A percentile compares a stretch with the other conserved stretches of the same genome.
phyloP scores from a whole-genome alignment of 2,888 invertebrate genomes.

The Mythimna ferrago region DNA sequence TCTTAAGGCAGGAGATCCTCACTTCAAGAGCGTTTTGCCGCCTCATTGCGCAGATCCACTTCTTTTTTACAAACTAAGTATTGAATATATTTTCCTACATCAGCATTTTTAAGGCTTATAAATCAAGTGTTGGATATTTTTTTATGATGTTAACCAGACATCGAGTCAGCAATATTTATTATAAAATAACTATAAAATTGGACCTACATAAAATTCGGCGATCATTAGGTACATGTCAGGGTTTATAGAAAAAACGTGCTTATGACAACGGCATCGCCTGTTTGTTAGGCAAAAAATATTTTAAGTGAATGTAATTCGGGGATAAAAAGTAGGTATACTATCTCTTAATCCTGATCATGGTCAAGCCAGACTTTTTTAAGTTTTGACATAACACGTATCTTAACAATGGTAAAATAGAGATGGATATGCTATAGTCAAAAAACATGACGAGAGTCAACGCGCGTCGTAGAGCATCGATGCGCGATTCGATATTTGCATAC shows the following conservation, averaged over 20 bases:
- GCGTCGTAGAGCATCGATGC: no score
- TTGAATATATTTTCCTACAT: slow-evolving; percentile 21
- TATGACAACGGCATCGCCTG: background rate
- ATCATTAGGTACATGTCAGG: slow-evolving; percentile 3
- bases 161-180: slow-evolving; percentile 32
- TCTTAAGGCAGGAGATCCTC: background rate
- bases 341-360: background rate
- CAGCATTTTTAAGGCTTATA: slow-evolving; percentile 31
- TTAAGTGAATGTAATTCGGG: background rate
- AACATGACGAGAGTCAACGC: no score
- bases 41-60: slow-evolving; percentile 31
- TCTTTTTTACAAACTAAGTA: slow-evolving; percentile 42
- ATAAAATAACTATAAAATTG: slow-evolving; percentile 5
- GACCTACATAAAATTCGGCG: slow-evolving; percentile 4
- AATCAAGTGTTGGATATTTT: slow-evolving; percentile 35
- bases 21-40: slow-evolving; percentile 43
- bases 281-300: background rate
- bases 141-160: slow-evolving; percentile 20
- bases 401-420: no score
- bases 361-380: no score
- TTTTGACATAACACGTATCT: no score
- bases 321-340: background rate
- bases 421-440: no score
- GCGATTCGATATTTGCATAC: no score
- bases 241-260: background rate